A percentile compares a stretch with the other conserved stretches of the same genome.
These are phyloP conservation scores for Avahi laniger DNA, from an alignment of 2,797 vertebrate species.

Conservation along the genomic window DNA sequence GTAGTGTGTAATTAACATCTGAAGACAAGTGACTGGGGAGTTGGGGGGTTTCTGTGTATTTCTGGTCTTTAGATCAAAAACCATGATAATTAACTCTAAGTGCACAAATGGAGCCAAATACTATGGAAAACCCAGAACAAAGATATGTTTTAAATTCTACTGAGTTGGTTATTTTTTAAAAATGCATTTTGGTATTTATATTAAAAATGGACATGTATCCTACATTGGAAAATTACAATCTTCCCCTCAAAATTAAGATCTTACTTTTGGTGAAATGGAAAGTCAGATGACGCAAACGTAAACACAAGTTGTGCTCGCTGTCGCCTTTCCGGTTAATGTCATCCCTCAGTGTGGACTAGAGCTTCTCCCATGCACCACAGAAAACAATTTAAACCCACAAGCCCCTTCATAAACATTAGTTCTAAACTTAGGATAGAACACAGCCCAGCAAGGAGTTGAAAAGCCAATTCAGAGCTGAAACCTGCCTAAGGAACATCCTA, in stretches of 20 bases:
- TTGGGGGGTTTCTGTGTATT: not conserved
- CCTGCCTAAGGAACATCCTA: not conserved
- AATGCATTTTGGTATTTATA: not conserved
- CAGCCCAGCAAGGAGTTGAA: not conserved
- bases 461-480: not conserved
- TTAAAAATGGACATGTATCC: not conserved
- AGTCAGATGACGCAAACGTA: not conserved
- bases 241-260: not conserved
- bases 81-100: not conserved
- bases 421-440: not conserved
- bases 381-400: not conserved
- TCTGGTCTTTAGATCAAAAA: constrained; percentile 34
- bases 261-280: not conserved
- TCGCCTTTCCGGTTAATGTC: not conserved
- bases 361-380: not conserved
- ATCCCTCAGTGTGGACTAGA: not conserved
- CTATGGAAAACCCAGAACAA: not conserved
- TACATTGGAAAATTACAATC: not conserved
- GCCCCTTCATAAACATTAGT: not conserved
- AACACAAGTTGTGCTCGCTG: not conserved
- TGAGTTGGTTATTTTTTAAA: not conserved
- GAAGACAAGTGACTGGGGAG: not conserved
- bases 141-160: constrained; percentile 6
- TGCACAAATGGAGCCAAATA: not conserved
- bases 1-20: constrained; percentile 20